Evolutionary conservation across 2,113 vertebrate species (phyloP), one percentile per base, ranked within the genome.

Genomic region (Crotophaga sulcirostris): DNA sequence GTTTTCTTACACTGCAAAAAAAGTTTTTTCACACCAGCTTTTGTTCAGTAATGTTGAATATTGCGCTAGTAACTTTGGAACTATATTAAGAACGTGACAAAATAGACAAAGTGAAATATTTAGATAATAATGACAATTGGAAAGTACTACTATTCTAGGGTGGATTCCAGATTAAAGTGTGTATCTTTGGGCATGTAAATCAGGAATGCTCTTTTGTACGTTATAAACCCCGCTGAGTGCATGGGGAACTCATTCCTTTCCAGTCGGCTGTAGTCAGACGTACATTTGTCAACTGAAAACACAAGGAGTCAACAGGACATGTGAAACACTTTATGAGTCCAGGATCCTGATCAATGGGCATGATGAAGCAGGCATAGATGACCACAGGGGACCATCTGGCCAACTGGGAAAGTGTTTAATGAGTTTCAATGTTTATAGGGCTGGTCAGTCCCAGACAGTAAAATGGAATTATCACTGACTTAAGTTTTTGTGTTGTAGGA

Each of bases 201-300:
- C 23, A 44, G 42, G 33, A 81, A 40, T 10, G 24, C 18, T 62
- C 45, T 63, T 54, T 6, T 70, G 54, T 87, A 19, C 33, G 11
- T 51, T 54, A 6, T 11, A 21, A 29, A 47, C 10, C 25, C 42
- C 33, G 3, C 16, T 19, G 44, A 0, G 0, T 47, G 3, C 2
- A 1, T 9, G 17, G 31, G 14, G 19, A 18, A 4, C 40, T 4
- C n/a, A 11, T 26, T 54, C 26, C n/a, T 74, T 62, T 62, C 24
- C 16, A 40, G 14, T 49, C 58, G 72, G 34, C 40, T 66, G 38
- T 6, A 6, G 51, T 36, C 51, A 26, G 16, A 31, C 56, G 2
- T 31, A 19, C 44, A 18, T 59, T 67, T 47, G 13, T 80, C 51
- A 33, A 3, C 2, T 16, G 66, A 52, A 90, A 79, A 59, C 26